Evolutionary conservation across 2,113 vertebrate genomes (phyloP), one percentile per base, ranked within the genome.

Genomic region (Heloderma charlesbogerti): DNA sequence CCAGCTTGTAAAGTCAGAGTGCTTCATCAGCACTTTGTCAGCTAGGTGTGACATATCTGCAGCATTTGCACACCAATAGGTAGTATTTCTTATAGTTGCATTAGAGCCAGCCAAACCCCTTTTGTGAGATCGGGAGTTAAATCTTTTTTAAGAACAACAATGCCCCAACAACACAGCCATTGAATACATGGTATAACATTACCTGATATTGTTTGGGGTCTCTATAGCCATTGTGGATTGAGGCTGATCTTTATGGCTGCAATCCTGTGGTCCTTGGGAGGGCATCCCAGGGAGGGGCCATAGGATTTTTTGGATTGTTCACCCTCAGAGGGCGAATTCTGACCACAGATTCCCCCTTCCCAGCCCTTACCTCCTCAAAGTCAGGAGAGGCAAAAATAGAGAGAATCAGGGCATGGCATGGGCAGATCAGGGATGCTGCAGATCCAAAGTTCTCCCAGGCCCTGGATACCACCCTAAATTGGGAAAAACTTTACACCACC

Each of bases 1-100:
- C 57, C 69, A 92, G 15, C 71, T 75, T 91, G 81, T 95, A 93
- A 80, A 91, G 80, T 87, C 15, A 95, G 88, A 94, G 88, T 96
- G 54, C 20, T 95, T 92, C 91, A 88, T 84, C 93, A 92, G 34
- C 10, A 69, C 63, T 84, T 95, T 94, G 89, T 87, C 95, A 69
- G 87, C 87, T 2, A 0, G 37, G 10, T 69, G 15, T 89, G 83
- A 69, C 84, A 40, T 79, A 88, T 81, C 86, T 78, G 88, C 78
- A 74, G 3, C 79, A 79, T 79, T 57, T 90, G 54, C 77, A 94
- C 85, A 85, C 40, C 72, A 93, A 60, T 88, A 94, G 91, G 82
- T 71, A 34, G 48, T 91, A 66, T 94, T 1, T 88, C 77, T 92
- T 89, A 79, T 48, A 92, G 82, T 16, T 95, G 71, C 93, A 88